Evolutionary conservation across 2,888 invertebrate species (phyloP).

Genomic region (Neria commutata): DNA sequence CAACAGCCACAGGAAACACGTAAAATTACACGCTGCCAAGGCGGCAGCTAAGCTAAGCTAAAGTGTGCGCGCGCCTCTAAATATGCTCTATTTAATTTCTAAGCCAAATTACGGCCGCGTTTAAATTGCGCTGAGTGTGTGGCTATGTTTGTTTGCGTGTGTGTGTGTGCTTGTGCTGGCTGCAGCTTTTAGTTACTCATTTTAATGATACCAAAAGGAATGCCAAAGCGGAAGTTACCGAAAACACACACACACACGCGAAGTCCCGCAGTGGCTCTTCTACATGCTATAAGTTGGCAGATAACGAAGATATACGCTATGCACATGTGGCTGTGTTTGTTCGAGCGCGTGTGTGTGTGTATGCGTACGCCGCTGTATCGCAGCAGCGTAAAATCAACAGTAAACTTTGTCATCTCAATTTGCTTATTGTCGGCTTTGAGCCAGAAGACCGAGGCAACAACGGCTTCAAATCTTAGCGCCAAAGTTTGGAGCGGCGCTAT

Average conservation of each 20-base stretch:
- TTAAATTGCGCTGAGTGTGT: slow-evolving; percentile 52
- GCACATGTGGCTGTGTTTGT: slow-evolving; percentile 8
- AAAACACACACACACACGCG: neutral
- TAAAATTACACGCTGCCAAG: no score
- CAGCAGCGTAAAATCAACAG: slow-evolving; percentile 48
- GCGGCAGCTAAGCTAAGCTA: neutral
- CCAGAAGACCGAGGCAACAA: slow-evolving; percentile 1
- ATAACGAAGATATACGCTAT: neutral
- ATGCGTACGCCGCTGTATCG: slow-evolving; percentile 15
- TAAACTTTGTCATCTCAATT: slow-evolving; percentile 53
- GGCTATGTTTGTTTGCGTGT: neutral
- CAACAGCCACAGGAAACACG: no score
- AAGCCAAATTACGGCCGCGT: slow-evolving; percentile 54
- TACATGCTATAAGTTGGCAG: neutral
- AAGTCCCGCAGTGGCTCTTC: neutral
- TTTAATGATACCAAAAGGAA: slow-evolving; percentile 1
- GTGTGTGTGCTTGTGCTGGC: no score
- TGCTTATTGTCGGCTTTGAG: slow-evolving; percentile 49
- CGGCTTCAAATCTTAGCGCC: slow-evolving; percentile 14
- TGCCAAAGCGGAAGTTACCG: neutral
- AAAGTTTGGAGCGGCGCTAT: slow-evolving; percentile 7
- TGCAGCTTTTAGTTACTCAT: neutral
- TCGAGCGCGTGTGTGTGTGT: slow-evolving; percentile 4
- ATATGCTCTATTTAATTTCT: slow-evolving; percentile 1
- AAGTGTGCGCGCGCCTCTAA: neutral